Base-by-base conservation (phyloP, 2,797 vertebrate species). In the Sebastes iracundus region DNA sequence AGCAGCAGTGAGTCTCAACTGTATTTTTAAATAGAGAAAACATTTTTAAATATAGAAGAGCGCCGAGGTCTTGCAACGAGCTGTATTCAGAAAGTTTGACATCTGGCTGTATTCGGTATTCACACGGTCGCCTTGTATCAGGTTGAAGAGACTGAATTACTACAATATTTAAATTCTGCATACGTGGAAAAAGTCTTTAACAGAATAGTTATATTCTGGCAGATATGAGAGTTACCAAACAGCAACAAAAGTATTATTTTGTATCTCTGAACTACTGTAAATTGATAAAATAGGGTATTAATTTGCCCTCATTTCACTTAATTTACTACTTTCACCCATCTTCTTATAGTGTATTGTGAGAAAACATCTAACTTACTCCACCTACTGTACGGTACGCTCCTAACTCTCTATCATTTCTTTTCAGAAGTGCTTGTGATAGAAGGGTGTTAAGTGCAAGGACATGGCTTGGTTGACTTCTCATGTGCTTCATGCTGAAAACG, bases 11-110 rank as follows among this genome's bases (percentile, higher is more conserved):
- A 30, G 70, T 67, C 46, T 58, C 55, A 25, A 66, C 74, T 59
- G 46, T 58, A 75, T 52, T 70, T 80, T 73, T 75, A 85, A 87
- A 89, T 75, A 60, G 38, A 72, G 58, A 32, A 75, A 72, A 58
- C 25, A 4, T 27, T 69, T 67, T 67, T 68, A 85, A 65, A 82
- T 82, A 85, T 84, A 84, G 84, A 66, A 22, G 63, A 53, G 70
- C 0, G 3, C n/a, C 27, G 68, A 76, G 35, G 52, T 71, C 61
- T 63, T 32, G 30, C 16, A n/a, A 58, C 27, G 33, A 56, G 65
- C 74, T 82, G 65, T 81, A 52, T 80, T 69, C 55, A 72, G 56
- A 78, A n/a, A 18, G 35, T 60, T 35, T 80, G 70, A 79, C 63
- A 63, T 71, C 13, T 53, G 22, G 14, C 30, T 73, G 18, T 32